Evolutionary conservation across 1,140 invertebrate species (phyloP), one percentile per base, ranked within the genome.

Genomic region (Aphelenchoides besseyi): DNA sequence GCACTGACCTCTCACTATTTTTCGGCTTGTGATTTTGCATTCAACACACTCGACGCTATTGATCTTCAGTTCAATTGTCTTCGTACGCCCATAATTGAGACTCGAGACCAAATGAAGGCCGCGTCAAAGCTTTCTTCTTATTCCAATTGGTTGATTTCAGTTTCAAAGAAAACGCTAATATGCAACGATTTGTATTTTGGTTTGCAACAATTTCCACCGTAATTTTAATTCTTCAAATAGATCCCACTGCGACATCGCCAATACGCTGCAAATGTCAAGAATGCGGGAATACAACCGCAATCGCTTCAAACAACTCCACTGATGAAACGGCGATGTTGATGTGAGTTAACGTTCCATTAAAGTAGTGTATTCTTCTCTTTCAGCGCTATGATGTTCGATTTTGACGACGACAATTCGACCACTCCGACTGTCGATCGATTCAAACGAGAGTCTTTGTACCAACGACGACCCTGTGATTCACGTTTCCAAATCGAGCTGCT

Each of bases 401-500:
- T n/a, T 12, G 32, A 66, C 16, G 32, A 66, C 23, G 36, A 26
- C 12, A 66, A 66, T 18, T 8, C 5, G 37, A 41, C 5, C 37
- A n/a, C n/a, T 41, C 55, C 5, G 5, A 59, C 18, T 28, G 41
- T 59, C 63, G 30, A 9, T 32, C 30, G 63, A 53, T 18, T 18
- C 12, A 68, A 66, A 32, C n/a, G 66, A 5, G 59, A 61, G 28
- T 68, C 66, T 2, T 26, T n/a, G 12, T 18, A 68, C 8, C 57
- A 68, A 8, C 23, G 33, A 28, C 12, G 52, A 12, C 55, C 66
- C 8, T 68, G 66, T 68, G 9, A 12, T 9, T n/a, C 16, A n/a
- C 66, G 52, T 9, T 72, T 74, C 28, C 73, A 71, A 18, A 16
- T 79, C 16, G 75, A 78, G 37, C 53, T 78, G 54, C 29, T 78